These are phyloP conservation scores for Tachina fera DNA, from an alignment of 2,888 invertebrate species.

Conservation along the genomic window DNA sequence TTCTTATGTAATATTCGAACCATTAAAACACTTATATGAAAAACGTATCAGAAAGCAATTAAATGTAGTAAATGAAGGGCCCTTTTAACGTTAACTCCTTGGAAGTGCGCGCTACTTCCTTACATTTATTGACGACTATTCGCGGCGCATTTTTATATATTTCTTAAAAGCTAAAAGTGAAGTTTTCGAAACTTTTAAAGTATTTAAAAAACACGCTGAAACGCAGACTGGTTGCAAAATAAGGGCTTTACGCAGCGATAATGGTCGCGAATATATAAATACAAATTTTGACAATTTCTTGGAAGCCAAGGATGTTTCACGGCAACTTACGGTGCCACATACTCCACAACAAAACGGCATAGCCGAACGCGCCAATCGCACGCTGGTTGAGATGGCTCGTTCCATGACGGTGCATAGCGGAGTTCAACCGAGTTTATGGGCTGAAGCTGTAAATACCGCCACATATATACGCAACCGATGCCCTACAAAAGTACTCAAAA, in stretches of 20 bases:
- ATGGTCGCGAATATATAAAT: background rate
- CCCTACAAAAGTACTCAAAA: background rate
- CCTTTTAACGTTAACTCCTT: too few relatives aligned
- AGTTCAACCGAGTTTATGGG: background rate
- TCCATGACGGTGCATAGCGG: background rate
- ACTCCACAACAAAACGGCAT: background rate
- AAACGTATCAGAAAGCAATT: too few relatives aligned
- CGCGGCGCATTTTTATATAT: background rate
- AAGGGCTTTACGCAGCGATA: too few relatives aligned
- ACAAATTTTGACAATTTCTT: background rate
- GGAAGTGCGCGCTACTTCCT: too few relatives aligned
- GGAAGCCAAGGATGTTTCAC: background rate
- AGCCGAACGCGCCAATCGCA: background rate
- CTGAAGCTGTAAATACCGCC: background rate
- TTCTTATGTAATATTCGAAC: too few relatives aligned
- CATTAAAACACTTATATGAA: too few relatives aligned
- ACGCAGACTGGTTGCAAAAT: too few relatives aligned
- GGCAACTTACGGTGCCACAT: background rate
- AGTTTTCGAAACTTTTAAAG: background rate
- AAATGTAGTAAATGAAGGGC: too few relatives aligned
- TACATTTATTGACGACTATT: background rate
- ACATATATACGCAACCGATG: background rate
- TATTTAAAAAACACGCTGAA: background rate
- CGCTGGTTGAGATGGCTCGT: background rate
- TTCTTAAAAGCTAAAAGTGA: background rate